Conservation (phyloP, 2,113 vertebrate genomes). For the Heloderma charlesbogerti region DNA sequence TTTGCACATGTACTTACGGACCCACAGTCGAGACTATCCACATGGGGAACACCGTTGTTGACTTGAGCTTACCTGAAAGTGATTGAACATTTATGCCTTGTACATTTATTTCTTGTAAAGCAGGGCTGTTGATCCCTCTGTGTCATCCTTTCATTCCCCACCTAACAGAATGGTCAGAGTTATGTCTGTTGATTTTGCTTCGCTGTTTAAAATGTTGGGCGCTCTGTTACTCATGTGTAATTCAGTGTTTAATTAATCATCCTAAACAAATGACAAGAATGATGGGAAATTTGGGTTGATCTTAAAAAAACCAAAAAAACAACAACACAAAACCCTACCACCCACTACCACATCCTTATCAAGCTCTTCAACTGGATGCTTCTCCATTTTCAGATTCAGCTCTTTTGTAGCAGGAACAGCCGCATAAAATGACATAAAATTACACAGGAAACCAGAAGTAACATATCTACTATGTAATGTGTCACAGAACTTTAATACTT, state of each 20-base stretch:
- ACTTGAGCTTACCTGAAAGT: background rate
- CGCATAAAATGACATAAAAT: background rate
- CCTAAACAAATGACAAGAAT: background rate
- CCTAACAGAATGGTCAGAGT: background rate
- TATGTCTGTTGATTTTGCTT: background rate
- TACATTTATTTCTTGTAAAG: background rate
- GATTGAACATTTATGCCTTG: background rate
- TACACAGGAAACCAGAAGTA: constrained; percentile 2
- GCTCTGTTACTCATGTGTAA: background rate
- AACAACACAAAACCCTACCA: too few relatives aligned
- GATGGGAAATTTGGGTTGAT: background rate
- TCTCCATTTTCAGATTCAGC: background rate
- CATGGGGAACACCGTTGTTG: background rate
- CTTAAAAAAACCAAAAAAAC: too few relatives aligned
- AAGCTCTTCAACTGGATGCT: background rate
- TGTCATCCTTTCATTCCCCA: background rate
- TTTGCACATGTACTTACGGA: background rate
- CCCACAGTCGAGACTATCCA: background rate
- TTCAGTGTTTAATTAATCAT: background rate
- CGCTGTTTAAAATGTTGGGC: background rate
- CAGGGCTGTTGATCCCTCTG: background rate
- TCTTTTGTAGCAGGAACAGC: background rate
- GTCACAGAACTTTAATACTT: rapidly evolving
- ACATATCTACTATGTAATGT: background rate
- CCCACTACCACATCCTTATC: too few relatives aligned